phyloP scores from a whole-genome alignment of 2,797 vertebrate genomes.

The Vultur gryphus region DNA sequence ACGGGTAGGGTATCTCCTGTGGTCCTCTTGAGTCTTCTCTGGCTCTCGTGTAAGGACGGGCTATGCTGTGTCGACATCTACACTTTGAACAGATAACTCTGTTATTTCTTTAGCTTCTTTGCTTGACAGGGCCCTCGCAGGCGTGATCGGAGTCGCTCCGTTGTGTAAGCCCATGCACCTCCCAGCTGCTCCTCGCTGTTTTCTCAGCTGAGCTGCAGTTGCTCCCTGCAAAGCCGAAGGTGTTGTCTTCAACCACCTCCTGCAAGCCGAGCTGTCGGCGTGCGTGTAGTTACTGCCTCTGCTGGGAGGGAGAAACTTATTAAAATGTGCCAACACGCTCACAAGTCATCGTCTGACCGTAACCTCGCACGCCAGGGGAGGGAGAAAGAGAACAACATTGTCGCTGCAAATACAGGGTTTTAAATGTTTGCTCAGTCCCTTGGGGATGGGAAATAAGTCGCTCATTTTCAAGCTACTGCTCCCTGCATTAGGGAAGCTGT shows the following conservation, averaged over 20 bases:
- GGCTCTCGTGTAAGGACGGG: rapidly evolving
- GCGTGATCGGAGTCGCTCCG: rapidly evolving
- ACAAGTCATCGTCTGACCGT: background rate
- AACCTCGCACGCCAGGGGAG: rapidly evolving
- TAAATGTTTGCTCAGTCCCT: background rate
- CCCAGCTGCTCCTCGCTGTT: background rate
- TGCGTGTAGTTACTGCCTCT: background rate
- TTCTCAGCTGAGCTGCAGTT: background rate
- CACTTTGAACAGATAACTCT: background rate
- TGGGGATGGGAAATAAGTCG: background rate
- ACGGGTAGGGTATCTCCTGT: slow-evolving; percentile 13
- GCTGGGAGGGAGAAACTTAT: background rate
- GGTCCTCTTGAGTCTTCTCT: background rate
- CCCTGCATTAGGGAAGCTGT: background rate
- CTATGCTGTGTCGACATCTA: background rate
- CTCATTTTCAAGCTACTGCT: background rate
- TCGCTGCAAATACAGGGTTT: background rate
- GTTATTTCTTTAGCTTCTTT: background rate
- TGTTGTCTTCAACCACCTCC: background rate
- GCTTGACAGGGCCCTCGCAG: background rate
- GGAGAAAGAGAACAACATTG: background rate
- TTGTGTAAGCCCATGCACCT: background rate
- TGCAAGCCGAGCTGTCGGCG: background rate
- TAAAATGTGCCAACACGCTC: background rate
- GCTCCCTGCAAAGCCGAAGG: background rate